These are phyloP conservation scores for Lithophane socia DNA, from an alignment of 2,888 invertebrate species.

Conservation along the genomic window DNA sequence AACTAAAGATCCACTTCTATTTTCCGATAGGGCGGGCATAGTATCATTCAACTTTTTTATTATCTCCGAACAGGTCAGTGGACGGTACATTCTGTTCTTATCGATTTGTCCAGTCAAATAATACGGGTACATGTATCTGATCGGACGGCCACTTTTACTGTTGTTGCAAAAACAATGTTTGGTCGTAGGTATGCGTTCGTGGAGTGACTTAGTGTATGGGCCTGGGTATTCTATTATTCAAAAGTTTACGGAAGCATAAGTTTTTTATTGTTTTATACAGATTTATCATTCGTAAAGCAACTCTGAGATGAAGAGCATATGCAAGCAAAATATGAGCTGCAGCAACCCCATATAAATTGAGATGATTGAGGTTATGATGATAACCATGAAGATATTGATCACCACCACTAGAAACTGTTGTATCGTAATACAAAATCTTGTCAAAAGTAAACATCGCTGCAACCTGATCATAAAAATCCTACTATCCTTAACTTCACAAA, in stretches of 20 bases:
- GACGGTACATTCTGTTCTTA: slow-evolving; percentile 70
- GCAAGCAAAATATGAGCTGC: background rate
- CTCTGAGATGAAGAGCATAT: background rate
- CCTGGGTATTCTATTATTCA: slow-evolving; percentile 9
- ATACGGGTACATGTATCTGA: slow-evolving; percentile 65
- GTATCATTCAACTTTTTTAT: slow-evolving; percentile 89
- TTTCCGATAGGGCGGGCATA: slow-evolving; percentile 87
- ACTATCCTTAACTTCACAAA: no score
- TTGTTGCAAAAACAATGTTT: slow-evolving; percentile 59
- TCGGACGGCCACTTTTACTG: slow-evolving; percentile 47
- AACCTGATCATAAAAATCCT: no score
- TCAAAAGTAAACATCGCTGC: background rate
- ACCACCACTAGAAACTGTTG: background rate
- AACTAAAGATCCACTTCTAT: slow-evolving; percentile 87
- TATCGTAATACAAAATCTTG: background rate
- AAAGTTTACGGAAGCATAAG: background rate
- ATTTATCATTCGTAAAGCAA: background rate
- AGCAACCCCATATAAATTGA: background rate
- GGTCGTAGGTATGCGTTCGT: slow-evolving; percentile 9
- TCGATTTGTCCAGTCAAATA: slow-evolving; percentile 72
- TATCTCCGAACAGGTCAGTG: slow-evolving; percentile 85
- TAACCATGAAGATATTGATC: background rate
- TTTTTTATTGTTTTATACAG: background rate
- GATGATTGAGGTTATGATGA: background rate
- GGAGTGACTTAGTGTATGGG: slow-evolving; percentile 23